Evolutionary conservation across 2,113 vertebrate species (phyloP).

Genomic region (Aptenodytes patagonicus): DNA sequence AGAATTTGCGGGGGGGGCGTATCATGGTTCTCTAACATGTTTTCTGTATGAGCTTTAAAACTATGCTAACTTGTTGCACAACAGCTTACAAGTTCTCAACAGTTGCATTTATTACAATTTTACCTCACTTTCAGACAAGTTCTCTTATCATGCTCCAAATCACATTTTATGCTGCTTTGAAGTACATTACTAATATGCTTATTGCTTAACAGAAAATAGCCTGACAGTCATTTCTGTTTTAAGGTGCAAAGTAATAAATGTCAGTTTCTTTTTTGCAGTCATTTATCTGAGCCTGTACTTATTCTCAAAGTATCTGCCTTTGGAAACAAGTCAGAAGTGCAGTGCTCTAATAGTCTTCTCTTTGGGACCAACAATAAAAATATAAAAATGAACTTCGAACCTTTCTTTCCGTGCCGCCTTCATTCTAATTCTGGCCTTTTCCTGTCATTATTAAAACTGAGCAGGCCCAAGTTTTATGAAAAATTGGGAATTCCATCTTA

Average conservation of each 20-base stretch:
- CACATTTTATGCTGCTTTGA: constrained; percentile 65
- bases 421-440: neutral
- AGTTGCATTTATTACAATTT: constrained; percentile 42
- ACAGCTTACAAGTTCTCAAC: constrained; percentile 48
- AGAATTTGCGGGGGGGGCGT: neutral
- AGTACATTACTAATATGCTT: constrained; percentile 49
- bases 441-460: neutral
- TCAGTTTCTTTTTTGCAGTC: constrained; percentile 19
- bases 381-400: neutral
- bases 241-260: constrained; percentile 56
- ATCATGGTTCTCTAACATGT: neutral
- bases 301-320: neutral
- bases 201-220: constrained; percentile 55
- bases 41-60: constrained; percentile 34
- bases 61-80: constrained; percentile 48
- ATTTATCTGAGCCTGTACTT: constrained; percentile 23
- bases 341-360: neutral
- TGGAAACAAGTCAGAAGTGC: constrained; percentile 15
- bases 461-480: neutral
- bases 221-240: constrained; percentile 22
- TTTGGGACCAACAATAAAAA: neutral
- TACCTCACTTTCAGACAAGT: constrained; percentile 46
- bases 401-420: neutral
- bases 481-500: neutral
- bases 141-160: constrained; percentile 68